Conservation (phyloP, 2,797 vertebrate species). For the Cyclopterus lumpus region DNA sequence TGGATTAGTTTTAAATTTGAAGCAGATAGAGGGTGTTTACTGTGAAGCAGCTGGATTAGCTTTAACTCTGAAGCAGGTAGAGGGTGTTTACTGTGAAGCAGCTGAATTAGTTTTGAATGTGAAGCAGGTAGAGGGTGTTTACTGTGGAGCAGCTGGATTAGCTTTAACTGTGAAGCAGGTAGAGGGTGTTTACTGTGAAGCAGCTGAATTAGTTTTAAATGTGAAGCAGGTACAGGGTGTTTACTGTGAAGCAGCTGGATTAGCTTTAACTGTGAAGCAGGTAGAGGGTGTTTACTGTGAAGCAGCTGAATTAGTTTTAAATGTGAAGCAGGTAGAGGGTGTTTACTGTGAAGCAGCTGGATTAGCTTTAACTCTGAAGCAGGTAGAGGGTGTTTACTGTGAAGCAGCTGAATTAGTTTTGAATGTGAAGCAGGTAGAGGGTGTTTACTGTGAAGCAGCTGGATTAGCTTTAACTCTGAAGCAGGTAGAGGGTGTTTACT, state of each 20-base stretch:
- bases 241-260: not conserved
- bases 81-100: not conserved
- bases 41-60: no score
- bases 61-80: no score
- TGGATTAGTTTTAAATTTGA: not conserved
- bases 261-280: not conserved
- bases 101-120: not conserved
- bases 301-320: no score
- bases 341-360: not conserved
- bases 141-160: no score
- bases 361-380: not conserved
- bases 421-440: no score
- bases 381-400: not conserved
- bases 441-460: not conserved
- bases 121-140: no score
- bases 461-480: not conserved
- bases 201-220: not conserved
- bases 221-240: not conserved
- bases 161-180: no score
- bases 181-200: no score
- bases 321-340: not conserved
- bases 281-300: no score
- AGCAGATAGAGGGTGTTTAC: no score
- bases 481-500: not conserved
- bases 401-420: not conserved